Base-by-base conservation (phyloP, 2,113 vertebrate species). In the Typhlomys cinereus region DNA sequence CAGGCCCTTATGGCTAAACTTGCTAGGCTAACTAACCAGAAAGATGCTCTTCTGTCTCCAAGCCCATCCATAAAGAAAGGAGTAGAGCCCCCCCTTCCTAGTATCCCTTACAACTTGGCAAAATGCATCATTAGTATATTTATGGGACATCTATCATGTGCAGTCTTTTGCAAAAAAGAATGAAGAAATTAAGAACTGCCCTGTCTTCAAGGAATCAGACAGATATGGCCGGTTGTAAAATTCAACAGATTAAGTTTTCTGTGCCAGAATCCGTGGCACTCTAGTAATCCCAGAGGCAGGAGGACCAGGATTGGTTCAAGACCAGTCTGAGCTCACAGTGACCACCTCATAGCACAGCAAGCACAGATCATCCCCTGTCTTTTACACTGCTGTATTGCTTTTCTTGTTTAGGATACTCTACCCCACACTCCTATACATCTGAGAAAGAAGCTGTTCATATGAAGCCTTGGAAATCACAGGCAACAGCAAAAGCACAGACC, bases 1-100 rank as follows among this genome's bases (percentile, higher is more conserved):
- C n/a, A n/a, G n/a, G n/a, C 54, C 21, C 70, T 90, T 74, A 48
- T 62, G 74, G 78, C 92, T 94, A 62, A 85, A 15, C 57, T 78
- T 92, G 36, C 18, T 23, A 36, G 8, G 4, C 70, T 52, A 57
- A 18, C 9, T 0, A 78, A 62, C 12, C 46, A 66, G 34, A 83
- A 41, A 80, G 75, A 83, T 80, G 59, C 64, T 39, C 79, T 83
- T 84, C 64, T 79, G 48, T 57, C 44, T 88, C 74, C 17, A 10
- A 48, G 39, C 70, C 71, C 46, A 70, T 44, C 39, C 44, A 70
- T 29, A 74, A 78, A 76, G 12, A 62, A 83, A 83, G 62, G 29
- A 18, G 39, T 1, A 41, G 29, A 67, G 4, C 3, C 20, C 44
- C 50, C 67, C 85, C 66, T 88, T 94, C 34, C 59, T 73, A 79